Conservation (phyloP, 2,888 invertebrate genomes). For the Podabrus alpinus region DNA sequence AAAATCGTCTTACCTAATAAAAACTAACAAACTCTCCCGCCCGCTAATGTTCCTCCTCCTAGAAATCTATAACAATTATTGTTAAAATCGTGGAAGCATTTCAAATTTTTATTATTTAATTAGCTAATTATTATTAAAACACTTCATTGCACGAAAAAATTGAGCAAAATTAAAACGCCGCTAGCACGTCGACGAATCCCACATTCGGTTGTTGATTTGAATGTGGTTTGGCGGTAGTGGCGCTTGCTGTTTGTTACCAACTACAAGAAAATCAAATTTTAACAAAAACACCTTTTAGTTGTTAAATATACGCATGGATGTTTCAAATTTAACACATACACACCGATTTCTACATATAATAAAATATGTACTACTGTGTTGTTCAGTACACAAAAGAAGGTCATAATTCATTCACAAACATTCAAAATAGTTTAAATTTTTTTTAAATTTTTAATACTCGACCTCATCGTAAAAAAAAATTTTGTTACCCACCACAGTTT, state of each 20-base stretch:
- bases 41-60: neutral
- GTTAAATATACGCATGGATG: neutral
- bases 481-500: too few species aligned
- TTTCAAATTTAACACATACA: neutral
- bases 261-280: slow-evolving; percentile 38
- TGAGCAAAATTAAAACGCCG: slow-evolving; percentile 31
- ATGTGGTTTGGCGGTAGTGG: slow-evolving; percentile 63
- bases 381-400: too few species aligned
- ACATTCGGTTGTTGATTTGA: slow-evolving; percentile 61
- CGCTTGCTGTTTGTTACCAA: slow-evolving; percentile 65
- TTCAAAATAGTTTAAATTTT: neutral
- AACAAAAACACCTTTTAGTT: neutral
- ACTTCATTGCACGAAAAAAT: slow-evolving; percentile 21
- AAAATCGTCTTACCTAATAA: neutral
- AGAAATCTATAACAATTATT: neutral
- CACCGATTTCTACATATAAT: too few species aligned
- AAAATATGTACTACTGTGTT: too few species aligned
- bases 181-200: slow-evolving; percentile 59
- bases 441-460: too few species aligned
- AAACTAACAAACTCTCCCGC: neutral
- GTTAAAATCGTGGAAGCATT: neutral
- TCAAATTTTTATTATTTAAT: neutral
- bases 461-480: too few species aligned
- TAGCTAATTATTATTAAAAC: slow-evolving; percentile 6
- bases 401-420: neutral